Conservation (phyloP, 2,888 invertebrate species). For the Elysia crispata region DNA sequence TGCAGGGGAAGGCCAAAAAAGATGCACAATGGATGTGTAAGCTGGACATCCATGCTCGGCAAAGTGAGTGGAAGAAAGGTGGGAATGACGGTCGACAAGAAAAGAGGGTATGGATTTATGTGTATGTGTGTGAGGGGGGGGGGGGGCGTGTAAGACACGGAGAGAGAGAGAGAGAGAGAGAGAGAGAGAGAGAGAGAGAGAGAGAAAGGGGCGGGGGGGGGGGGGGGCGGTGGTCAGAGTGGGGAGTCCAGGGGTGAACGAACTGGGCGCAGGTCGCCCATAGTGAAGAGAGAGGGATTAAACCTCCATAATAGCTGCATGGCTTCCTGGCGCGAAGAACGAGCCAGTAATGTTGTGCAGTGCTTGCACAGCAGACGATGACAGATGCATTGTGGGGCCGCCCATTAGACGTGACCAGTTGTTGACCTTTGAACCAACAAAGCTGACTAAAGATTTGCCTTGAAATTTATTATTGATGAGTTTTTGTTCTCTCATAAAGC, state of each 20-base stretch:
- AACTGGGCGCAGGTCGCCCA: not conserved
- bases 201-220: conserved; percentile 14
- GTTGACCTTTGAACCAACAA: no score
- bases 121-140: not conserved
- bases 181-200: conserved; percentile 14
- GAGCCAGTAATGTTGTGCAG: not conserved
- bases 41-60: no score
- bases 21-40: no score
- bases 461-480: not conserved
- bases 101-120: not conserved
- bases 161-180: conserved; percentile 12
- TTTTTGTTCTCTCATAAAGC: no score
- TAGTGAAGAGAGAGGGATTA: not conserved
- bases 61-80: not conserved
- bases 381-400: conserved; percentile 19
- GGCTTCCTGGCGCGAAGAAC: not conserved
- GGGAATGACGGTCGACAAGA: not conserved
- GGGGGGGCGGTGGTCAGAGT: not conserved
- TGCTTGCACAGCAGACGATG: not conserved
- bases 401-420: conserved; percentile 11
- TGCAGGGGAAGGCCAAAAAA: no score
- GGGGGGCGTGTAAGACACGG: conserved; percentile 19
- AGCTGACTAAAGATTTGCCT: not conserved
- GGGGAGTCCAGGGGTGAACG: not conserved
- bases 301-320: not conserved